A percentile compares a stretch with the other conserved stretches of the same genome.
These are phyloP conservation scores for Scolopax rusticola DNA, from an alignment of 2,797 vertebrate species.

Conservation along the genomic window DNA sequence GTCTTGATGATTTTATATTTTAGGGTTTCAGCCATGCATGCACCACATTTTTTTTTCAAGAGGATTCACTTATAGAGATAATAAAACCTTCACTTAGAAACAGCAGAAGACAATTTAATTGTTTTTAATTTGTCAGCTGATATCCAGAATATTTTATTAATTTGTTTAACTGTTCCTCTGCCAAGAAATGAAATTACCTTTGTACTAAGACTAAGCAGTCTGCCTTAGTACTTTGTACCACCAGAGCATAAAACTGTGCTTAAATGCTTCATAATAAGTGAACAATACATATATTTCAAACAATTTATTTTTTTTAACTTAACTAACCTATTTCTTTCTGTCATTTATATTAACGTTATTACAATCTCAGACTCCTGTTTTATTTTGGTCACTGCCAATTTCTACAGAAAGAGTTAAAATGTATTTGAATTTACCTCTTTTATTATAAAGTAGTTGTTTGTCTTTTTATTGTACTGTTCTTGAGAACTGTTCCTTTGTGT, in stretches of 20 bases:
- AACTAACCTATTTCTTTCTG: background rate
- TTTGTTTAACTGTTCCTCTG: background rate
- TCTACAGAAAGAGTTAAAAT: background rate
- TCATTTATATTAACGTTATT: background rate
- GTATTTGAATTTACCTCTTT: background rate
- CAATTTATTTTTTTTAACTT: background rate
- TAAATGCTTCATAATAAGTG: background rate
- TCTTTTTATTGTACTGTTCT: background rate
- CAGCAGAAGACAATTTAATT: background rate
- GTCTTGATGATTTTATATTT: background rate
- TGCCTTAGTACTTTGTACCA: background rate
- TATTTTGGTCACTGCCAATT: background rate
- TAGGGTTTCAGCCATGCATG: background rate
- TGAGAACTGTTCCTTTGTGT: background rate
- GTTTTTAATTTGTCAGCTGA: background rate
- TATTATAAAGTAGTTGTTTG: background rate
- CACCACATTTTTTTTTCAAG: background rate
- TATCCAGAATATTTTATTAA: background rate
- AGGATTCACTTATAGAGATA: background rate
- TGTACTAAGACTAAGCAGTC: background rate
- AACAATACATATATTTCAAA: background rate
- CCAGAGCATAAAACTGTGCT: background rate
- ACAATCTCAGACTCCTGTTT: background rate
- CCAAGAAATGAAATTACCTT: background rate
- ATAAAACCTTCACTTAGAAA: background rate